Evolutionary conservation across 2,797 vertebrate species (phyloP), one percentile per base, ranked within the genome.

Genomic region (Parotocinclus haroldoi): DNA sequence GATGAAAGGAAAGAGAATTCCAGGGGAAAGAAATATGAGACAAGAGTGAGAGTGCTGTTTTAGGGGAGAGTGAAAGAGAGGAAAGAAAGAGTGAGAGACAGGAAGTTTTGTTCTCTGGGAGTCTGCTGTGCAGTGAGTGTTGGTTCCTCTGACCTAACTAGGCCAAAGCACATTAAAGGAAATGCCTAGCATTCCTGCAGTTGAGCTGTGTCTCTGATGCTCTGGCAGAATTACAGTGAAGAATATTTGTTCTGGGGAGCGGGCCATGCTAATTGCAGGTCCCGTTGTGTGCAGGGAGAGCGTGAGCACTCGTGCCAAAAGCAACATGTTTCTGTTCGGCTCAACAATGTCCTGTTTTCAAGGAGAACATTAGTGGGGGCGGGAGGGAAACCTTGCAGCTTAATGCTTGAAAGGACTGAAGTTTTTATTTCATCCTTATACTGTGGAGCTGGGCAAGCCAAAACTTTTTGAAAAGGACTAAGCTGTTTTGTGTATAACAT

Each of bases 161-260:
- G 59, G 68, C 78, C 85, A 77, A 77, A 87, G 84, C 86, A 87
- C 88, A 83, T 79, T 81, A 73, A 81, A 92, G 91, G 92, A 93
- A 93, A 92, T 93, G 86, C 89, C 87, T 89, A 65, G 84, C 85
- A 92, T 93, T 92, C 90, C 91, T 82, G 74, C 84, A 77, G 80
- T 83, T 83, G 83, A 81, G 84, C 83, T 86, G 50, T 89, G 85
- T 88, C 87, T 89, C 90, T 87, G 85, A 88, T 80, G 83, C 82
- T 83, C 80, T 91, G 89, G 87, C 89, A 87, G 63, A 12, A 75
- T 82, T 82, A 76, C 72, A 80, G 73, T 63, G 82, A 73, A 76
- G 83, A 74, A 77, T 84, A 84, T 89, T 84, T 87, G 75, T 76
- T 78, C 79, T 73, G 70, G 69, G 74, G 81, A 84, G 82, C 81